Evolutionary conservation across 2,888 invertebrate species (phyloP).

Genomic region (Ichneumoninae sp.): DNA sequence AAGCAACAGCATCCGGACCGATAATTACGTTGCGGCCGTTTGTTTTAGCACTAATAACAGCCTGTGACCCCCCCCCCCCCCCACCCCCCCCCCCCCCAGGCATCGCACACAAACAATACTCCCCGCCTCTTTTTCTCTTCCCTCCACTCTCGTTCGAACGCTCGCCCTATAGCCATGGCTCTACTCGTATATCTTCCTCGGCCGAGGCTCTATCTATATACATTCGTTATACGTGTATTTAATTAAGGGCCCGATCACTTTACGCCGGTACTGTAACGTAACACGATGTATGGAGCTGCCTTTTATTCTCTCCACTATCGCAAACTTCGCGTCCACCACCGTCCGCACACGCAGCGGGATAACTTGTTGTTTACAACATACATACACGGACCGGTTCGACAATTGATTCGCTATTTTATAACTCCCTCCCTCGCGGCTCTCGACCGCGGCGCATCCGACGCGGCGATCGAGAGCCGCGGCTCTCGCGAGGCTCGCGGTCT

Average conservation of each 20-base stretch:
- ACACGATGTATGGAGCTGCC: neutral
- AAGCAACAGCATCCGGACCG: conserved; percentile 62
- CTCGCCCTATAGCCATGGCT: conserved; percentile 30
- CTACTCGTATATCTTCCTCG: conserved; percentile 33
- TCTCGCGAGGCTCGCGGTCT: conserved; percentile 34
- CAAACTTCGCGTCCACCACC: conserved; percentile 9
- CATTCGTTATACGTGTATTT: conserved; percentile 68
- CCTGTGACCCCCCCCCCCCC: conserved; percentile 56
- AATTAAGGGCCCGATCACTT: conserved; percentile 71
- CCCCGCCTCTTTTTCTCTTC: conserved; percentile 40
- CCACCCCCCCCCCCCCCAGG: neutral
- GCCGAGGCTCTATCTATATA: conserved; percentile 1
- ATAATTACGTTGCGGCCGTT: conserved; percentile 79
- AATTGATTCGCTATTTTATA: conserved; percentile 52
- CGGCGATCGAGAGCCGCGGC: conserved; percentile 6
- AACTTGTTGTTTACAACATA: conserved; percentile 7
- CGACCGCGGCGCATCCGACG: conserved; percentile 19
- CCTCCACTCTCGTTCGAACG: neutral
- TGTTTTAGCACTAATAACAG: conserved; percentile 78
- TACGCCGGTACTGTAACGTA: conserved; percentile 7
- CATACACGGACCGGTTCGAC: conserved; percentile 28
- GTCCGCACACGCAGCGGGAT: neutral
- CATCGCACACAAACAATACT: conserved; percentile 11
- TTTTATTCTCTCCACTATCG: conserved; percentile 5
- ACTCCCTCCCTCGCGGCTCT: neutral